Conservation (phyloP, 2,113 vertebrate genomes). For the Bos indicus region DNA sequence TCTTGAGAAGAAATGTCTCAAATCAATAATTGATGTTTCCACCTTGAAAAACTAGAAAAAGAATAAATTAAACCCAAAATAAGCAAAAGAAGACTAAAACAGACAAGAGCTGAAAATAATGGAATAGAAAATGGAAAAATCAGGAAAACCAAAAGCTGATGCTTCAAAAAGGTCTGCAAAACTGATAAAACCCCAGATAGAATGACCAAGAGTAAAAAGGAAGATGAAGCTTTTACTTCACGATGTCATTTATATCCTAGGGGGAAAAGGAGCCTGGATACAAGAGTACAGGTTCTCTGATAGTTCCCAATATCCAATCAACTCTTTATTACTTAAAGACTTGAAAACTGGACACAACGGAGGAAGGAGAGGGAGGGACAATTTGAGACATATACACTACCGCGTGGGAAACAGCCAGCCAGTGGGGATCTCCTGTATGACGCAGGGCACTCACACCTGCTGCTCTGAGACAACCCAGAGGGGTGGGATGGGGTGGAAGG, state of each 20-base stretch:
- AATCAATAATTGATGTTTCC: background rate
- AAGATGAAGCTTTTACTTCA: background rate
- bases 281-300: background rate
- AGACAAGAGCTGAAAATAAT: background rate
- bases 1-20: background rate
- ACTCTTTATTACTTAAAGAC: background rate
- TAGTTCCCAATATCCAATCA: background rate
- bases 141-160: background rate
- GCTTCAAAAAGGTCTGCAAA: background rate
- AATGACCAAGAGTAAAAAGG: background rate
- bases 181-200: background rate
- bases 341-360: background rate
- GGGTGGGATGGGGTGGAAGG: background rate
- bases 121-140: slow-evolving; percentile 8
- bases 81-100: background rate
- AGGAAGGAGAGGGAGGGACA: background rate
- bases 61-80: slow-evolving; percentile 27
- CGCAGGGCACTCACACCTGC: background rate
- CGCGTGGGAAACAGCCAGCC: background rate
- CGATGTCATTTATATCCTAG: background rate
- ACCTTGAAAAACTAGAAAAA: background rate
- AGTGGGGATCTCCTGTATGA: background rate
- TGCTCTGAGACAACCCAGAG: background rate
- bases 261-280: background rate
- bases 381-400: background rate